phyloP scores from a whole-genome alignment of 2,797 vertebrate genomes.

The Peromyscus aztecus region DNA sequence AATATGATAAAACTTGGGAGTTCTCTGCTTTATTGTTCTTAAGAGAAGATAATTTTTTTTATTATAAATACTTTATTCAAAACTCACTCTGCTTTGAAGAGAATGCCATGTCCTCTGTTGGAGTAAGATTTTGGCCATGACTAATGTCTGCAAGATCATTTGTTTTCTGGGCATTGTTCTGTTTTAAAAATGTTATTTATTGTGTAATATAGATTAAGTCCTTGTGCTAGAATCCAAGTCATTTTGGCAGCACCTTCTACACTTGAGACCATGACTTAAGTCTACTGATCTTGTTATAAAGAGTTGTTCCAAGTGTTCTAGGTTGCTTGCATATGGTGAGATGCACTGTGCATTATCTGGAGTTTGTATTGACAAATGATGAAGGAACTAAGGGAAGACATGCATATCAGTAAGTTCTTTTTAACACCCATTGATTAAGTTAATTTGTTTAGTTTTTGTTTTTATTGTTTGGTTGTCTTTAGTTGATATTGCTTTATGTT shows the following conservation, averaged over 20 bases:
- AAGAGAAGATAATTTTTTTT: background rate
- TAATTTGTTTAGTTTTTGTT: background rate
- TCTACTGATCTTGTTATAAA: background rate
- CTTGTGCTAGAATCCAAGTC: background rate
- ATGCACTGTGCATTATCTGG: background rate
- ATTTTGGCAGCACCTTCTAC: background rate
- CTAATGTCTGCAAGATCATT: background rate
- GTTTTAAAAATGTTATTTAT: background rate
- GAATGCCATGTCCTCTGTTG: background rate
- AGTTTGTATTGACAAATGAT: background rate
- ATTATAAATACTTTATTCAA: background rate
- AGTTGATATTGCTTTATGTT: background rate
- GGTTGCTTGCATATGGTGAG: background rate
- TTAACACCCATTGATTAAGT: background rate
- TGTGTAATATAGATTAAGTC: background rate
- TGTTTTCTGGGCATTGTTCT: background rate
- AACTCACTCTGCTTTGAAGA: background rate
- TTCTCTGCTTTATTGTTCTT: background rate
- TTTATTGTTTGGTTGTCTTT: background rate
- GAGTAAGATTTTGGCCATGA: background rate
- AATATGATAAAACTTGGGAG: too few species aligned
- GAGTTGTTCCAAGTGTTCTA: background rate
- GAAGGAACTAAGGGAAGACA: background rate
- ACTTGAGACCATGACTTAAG: background rate
- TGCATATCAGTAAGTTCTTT: background rate